Evolutionary conservation across 2,888 invertebrate species (phyloP).

Genomic region (Therioaphis trifolii): DNA sequence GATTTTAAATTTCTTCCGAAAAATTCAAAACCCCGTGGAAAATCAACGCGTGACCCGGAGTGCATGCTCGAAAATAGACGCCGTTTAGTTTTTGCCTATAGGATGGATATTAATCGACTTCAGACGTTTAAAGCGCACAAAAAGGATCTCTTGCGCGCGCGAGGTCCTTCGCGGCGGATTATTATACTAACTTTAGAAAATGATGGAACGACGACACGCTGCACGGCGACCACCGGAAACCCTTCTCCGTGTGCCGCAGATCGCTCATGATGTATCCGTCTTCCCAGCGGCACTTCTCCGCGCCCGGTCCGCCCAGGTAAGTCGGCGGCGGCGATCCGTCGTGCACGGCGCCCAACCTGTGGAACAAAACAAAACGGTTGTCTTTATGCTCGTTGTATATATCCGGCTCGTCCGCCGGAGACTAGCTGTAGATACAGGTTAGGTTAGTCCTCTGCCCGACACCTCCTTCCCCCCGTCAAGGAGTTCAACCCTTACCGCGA

Average conservation of each 20-base stretch:
- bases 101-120: too few species aligned
- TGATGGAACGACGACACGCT: constrained; percentile 94
- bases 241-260: constrained; percentile 91
- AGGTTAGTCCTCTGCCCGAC: too few species aligned
- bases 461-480: too few species aligned
- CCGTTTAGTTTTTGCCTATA: too few species aligned
- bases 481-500: neutral
- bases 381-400: neutral
- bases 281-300: constrained; percentile 94
- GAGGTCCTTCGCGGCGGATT: too few species aligned
- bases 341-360: constrained; percentile 92
- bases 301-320: constrained; percentile 92
- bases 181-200: constrained; percentile 84
- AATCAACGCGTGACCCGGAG: too few species aligned
- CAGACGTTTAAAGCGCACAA: too few species aligned
- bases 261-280: constrained; percentile 97
- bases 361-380: neutral
- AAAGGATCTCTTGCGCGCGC: too few species aligned
- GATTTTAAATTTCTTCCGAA: too few species aligned
- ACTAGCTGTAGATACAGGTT: neutral
- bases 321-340: constrained; percentile 95
- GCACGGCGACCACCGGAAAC: constrained; percentile 94
- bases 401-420: neutral
- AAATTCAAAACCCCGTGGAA: too few species aligned
- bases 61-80: too few species aligned